phyloP scores from a whole-genome alignment of 2,797 vertebrate species.

The Sebastes nivosus region DNA sequence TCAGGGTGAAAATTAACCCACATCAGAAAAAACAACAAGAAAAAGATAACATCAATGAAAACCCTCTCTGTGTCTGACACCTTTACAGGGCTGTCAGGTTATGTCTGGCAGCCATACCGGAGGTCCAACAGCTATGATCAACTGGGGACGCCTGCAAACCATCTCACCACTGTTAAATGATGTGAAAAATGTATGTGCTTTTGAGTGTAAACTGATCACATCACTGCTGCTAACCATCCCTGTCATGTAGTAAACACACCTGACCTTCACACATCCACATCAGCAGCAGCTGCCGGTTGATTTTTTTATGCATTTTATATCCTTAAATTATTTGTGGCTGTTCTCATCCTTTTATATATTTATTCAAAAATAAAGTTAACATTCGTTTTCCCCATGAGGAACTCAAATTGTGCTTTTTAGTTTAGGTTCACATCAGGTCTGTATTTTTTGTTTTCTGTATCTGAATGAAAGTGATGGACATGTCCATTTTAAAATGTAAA shows the following conservation, averaged over 20 bases:
- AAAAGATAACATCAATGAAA: constrained; percentile 17
- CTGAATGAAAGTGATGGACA: neutral
- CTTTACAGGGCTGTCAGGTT: constrained; percentile 25
- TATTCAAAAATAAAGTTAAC: neutral
- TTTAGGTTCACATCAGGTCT: neutral
- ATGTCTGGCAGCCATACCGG: constrained; percentile 10
- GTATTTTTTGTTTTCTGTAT: neutral
- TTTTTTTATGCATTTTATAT: neutral
- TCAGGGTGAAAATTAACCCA: constrained; percentile 53
- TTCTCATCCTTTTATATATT: neutral
- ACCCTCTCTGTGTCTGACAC: constrained; percentile 21
- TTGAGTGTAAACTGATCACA: neutral
- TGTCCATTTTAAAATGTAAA: neutral
- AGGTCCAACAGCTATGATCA: constrained; percentile 2
- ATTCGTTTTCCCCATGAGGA: neutral
- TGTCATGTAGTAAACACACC: neutral
- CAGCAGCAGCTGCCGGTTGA: neutral
- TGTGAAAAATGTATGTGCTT: neutral
- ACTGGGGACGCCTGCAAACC: neutral
- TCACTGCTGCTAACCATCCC: neutral
- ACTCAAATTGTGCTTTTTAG: neutral
- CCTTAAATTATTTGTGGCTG: neutral
- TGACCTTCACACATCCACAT: neutral
- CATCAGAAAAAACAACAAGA: constrained; percentile 17
- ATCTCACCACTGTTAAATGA: constrained; percentile 1